Evolutionary conservation across 2,888 invertebrate species (phyloP).

Genomic region (Caenorhabditis macrosperma): DNA sequence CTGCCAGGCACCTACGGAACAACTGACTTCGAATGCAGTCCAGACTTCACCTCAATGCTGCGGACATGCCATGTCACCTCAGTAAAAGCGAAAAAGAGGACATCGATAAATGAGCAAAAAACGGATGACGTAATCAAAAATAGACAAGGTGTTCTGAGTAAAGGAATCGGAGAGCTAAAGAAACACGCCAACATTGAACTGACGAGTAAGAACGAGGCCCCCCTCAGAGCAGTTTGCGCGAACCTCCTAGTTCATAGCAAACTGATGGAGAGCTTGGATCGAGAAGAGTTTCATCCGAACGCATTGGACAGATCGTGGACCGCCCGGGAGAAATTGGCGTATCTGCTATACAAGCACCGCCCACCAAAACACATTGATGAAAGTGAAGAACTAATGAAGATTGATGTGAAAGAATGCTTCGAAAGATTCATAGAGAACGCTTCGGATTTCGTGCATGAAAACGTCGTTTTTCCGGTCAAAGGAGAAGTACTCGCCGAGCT

Average conservation of each 20-base stretch:
- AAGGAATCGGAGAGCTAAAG: no score
- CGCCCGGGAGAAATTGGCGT: background rate
- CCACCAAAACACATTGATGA: background rate
- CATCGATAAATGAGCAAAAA: no score
- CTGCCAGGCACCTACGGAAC: conserved; percentile 25
- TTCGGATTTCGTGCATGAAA: no score
- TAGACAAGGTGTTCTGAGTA: no score
- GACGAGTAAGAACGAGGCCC: no score
- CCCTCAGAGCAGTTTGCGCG: no score
- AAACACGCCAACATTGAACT: no score
- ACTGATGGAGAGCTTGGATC: background rate
- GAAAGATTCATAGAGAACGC: no score
- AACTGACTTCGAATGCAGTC: background rate
- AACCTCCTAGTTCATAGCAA: background rate
- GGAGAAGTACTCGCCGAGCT: background rate
- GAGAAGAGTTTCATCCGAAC: background rate
- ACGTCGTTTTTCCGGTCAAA: no score
- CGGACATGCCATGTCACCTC: background rate
- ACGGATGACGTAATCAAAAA: no score
- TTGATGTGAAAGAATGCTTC: no score
- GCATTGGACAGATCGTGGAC: background rate
- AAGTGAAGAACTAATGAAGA: no score
- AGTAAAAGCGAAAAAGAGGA: background rate
- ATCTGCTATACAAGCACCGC: background rate
- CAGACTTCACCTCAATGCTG: conserved; percentile 6